Conservation (phyloP, 2,888 invertebrate genomes). For the Drosophila longiperda region DNA sequence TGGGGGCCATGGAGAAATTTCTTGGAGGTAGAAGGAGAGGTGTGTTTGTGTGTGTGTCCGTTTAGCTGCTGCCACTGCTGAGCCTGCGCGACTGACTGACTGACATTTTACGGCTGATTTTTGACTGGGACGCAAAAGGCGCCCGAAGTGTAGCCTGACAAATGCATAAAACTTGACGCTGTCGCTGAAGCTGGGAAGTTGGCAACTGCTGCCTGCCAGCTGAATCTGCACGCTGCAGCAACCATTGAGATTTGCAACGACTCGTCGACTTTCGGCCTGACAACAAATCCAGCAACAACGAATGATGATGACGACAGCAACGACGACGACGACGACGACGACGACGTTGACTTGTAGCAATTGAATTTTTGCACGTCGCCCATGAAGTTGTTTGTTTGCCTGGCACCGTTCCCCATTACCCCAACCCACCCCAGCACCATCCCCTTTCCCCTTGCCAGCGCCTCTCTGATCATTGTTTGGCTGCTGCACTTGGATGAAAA, state of each 20-base stretch:
- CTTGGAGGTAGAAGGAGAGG: not conserved
- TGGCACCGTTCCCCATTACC: conserved; percentile 57
- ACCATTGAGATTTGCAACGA: conserved; percentile 60
- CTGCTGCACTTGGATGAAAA: conserved; percentile 75
- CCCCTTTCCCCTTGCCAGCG: not conserved
- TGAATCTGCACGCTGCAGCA: conserved; percentile 24
- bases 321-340: conserved; percentile 35
- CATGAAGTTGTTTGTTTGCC: conserved; percentile 81
- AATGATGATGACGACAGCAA: conserved; percentile 46
- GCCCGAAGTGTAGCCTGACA: conserved; percentile 78
- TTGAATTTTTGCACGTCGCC: conserved; percentile 81
- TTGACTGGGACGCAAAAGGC: conserved; percentile 56
- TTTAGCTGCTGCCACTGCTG: conserved; percentile 11
- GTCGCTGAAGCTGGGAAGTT: conserved; percentile 23
- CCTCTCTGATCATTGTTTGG: conserved; percentile 28
- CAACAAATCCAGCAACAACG: conserved; percentile 22
- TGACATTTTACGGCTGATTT: conserved; percentile 74
- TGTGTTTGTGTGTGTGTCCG: not conserved
- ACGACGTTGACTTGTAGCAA: conserved; percentile 74
- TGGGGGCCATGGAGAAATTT: not conserved
- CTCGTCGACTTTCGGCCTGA: conserved; percentile 28
- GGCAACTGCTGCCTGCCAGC: conserved; percentile 19
- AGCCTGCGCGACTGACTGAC: conserved; percentile 69
- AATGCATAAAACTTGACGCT: conserved; percentile 73
- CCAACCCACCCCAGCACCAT: conserved; percentile 8